Percentiles rank a stretch among this genome's conserved stretches.
Evolutionary conservation across 2,113 vertebrate genomes (phyloP).

Genomic region (Amphiprion percula): DNA sequence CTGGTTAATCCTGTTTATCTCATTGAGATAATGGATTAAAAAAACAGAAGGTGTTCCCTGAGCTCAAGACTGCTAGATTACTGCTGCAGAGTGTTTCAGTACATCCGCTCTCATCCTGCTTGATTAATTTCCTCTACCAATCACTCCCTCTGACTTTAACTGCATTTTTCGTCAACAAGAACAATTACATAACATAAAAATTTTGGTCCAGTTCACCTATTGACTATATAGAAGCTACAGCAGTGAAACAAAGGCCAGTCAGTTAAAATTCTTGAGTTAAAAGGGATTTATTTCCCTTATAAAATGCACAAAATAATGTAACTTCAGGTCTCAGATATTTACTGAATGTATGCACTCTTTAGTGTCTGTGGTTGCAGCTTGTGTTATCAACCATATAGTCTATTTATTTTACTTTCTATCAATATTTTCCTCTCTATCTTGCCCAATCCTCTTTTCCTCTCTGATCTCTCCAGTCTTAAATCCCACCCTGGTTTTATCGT

Average conservation of each 20-base stretch:
- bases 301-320: not conserved
- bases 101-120: not conserved
- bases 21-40: constrained; percentile 56
- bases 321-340: not conserved
- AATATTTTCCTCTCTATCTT: not conserved
- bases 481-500: constrained; percentile 38
- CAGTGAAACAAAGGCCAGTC: too few species aligned
- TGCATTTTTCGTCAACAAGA: not conserved
- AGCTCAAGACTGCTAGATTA: constrained; percentile 21
- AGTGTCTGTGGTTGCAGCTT: not conserved
- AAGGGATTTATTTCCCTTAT: too few species aligned
- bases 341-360: not conserved
- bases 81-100: constrained; percentile 4
- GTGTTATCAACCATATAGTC: not conserved
- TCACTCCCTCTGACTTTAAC: not conserved
- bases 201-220: too few species aligned
- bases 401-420: constrained; percentile 27
- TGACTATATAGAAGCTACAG: too few species aligned
- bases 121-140: constrained; percentile 1
- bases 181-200: not conserved
- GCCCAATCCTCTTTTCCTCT: constrained; percentile 47
- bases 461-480: constrained; percentile 41
- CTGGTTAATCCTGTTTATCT: constrained; percentile 57
- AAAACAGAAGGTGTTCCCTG: constrained; percentile 35
- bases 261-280: too few species aligned